Base-by-base conservation (phyloP, 2,888 invertebrate genomes). In the Proisotoma minuta region DNA sequence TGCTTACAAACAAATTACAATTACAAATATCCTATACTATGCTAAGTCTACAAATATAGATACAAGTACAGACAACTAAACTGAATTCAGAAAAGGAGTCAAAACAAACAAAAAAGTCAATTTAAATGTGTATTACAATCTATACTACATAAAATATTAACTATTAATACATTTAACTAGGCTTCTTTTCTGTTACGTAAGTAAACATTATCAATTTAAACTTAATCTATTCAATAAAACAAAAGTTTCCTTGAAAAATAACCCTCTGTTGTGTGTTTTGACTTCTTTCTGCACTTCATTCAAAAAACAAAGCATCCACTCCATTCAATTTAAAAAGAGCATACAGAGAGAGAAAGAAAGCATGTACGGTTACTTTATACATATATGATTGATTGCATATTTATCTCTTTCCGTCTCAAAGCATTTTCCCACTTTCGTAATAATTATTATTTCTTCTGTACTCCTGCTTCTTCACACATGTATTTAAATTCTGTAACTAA, bases 21-120 rank as follows among this genome's bases (percentile, higher is more conserved):
- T 18, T 43, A 43, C 43, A 43, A 43, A 43, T 43, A 43, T 43
- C 43, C 43, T 43, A 43, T 18, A 43, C 43, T 43, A 43, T 18
- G 20, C 43, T 43, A 43, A 43, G 43, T 43, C 43, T 43, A 43
- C 43, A 20, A 18, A n/a, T 15, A 15, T n/a, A 15, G 8, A 34
- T 34, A 15, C 34, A 34, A 15, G 34, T 34, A 20, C 18, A 43
- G 43, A 43, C 20, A 43, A 43, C 43, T 43, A 43, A 43, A 43
- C 43, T 43, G 56, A 23, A 56, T 56, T 56, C 56, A 56, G 56
- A 43, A 56, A 56, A 56, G 56, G 56, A 56, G 56, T 56, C 56
- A 56, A 56, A 56, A 56, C 56, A 56, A 56, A 56, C 56, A 56
- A 56, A 56, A 56, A 56, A 56, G 56, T 56, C 56, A 56, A 43